Base-by-base conservation (phyloP, 2,888 invertebrate genomes). In the Alviniconcha strummeri region DNA sequence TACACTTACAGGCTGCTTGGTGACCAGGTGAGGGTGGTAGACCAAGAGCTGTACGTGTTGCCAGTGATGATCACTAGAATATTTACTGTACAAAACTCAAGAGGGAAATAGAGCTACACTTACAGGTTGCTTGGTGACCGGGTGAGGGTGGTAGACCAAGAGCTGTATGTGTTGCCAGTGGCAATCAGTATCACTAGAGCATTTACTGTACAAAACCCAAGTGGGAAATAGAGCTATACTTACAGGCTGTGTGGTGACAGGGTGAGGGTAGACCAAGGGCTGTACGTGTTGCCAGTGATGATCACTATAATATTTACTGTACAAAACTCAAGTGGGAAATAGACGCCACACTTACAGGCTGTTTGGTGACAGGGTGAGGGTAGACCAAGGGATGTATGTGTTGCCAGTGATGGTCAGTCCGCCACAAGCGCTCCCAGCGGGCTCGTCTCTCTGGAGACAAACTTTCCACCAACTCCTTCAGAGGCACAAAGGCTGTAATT, bases 351-450 rank as follows among this genome's bases (percentile, higher is more conserved):
- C 89, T 85, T 87, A 92, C 92, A 55, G 90, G 88, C 52, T 84
- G 54, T 54, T 87, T 88, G n/a, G 92, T 92, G 19, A 90, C 89
- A 55, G 92, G 92, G 84, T 92, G 92, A 5, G 88, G 85, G 82
- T 92, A 92, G 78, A 92, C 89, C 6, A 92, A 85, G n/a, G 92
- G 92, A 78, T 92, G 92, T 15, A 89, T 75, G 4, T 89, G 64
- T 77, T 85, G 9, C 71, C 80, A 83, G 56, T 89, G 82, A 81
- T 92, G 90, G 80, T 91, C 90, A 15, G 91, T 85, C 90, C 92
- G 91, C 89, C 90, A 92, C 19, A 92, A 85, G 56, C 90, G 83
- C 74, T 92, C 91, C 92, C 92, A 92, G 56, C 86, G 80, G n/a
- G 82, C 85, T 80, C 88, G 80, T 55, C 85, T 89, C 77, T 90